Evolutionary conservation across 2,797 vertebrate species (phyloP).

Genomic region (Rhyacichthys aspro): DNA sequence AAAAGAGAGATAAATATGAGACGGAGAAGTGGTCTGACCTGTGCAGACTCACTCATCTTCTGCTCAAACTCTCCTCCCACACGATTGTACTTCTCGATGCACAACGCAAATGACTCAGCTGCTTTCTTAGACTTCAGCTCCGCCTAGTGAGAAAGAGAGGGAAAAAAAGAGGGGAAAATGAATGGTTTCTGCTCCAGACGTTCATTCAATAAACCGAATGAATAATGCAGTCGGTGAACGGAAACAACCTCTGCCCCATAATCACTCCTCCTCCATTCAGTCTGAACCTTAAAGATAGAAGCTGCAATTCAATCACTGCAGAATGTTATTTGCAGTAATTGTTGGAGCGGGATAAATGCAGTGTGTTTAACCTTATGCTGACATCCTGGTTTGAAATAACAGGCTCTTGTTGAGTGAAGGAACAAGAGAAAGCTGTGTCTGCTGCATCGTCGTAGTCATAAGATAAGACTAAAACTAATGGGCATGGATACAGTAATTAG

Average conservation of each 20-base stretch:
- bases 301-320: conserved; percentile 2
- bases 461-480: no score
- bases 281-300: not conserved
- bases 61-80: conserved; percentile 92
- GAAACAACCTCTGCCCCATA: conserved; percentile 11
- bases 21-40: conserved; percentile 74
- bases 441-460: conserved; percentile 11
- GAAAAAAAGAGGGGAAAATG: conserved; percentile 24
- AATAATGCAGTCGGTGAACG: not conserved
- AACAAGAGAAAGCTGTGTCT: not conserved
- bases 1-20: conserved; percentile 6
- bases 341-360: conserved; percentile 4
- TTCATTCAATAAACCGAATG: conserved; percentile 19
- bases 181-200: not conserved
- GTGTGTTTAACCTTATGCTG: no score
- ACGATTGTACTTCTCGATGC: conserved; percentile 90
- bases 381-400: not conserved
- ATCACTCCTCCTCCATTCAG: conserved; percentile 13
- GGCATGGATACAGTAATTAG: no score
- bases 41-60: conserved; percentile 92
- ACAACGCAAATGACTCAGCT: conserved; percentile 83
- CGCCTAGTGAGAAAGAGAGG: conserved; percentile 78
- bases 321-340: conserved; percentile 11
- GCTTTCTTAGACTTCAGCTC: conserved; percentile 95
- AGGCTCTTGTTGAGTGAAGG: not conserved